Conservation (phyloP, 2,113 vertebrate species). For the Podarcis raffonei region DNA sequence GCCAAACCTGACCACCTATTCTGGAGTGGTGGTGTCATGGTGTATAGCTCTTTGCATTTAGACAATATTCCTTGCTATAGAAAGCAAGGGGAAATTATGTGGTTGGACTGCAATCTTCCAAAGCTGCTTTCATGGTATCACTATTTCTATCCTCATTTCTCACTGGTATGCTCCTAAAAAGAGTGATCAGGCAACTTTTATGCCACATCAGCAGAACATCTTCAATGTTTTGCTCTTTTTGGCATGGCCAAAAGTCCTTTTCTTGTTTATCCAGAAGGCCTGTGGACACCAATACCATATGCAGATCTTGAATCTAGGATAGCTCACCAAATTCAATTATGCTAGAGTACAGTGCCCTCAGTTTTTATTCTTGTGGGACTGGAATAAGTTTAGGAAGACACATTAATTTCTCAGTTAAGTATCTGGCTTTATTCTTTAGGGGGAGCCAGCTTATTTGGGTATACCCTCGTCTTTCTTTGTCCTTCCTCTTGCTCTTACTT, state of each 20-base stretch:
- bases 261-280: neutral
- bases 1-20: neutral
- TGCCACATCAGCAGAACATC: neutral
- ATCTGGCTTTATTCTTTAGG: neutral
- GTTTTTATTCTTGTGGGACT: neutral
- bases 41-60: neutral
- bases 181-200: neutral
- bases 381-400: neutral
- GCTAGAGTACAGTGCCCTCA: neutral
- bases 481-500: neutral
- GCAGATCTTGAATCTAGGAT: neutral
- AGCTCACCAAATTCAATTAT: neutral
- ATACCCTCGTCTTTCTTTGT: neutral
- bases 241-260: too few species aligned
- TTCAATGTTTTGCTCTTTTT: neutral
- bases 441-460: neutral
- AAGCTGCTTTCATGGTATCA: neutral
- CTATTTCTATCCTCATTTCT: neutral
- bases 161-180: neutral
- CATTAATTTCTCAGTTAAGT: neutral
- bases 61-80: neutral
- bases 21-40: neutral
- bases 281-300: too few species aligned
- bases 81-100: neutral
- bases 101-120: neutral